Base-by-base conservation (phyloP, 1,140 invertebrate species). In the Diplogasteroides magnus region DNA sequence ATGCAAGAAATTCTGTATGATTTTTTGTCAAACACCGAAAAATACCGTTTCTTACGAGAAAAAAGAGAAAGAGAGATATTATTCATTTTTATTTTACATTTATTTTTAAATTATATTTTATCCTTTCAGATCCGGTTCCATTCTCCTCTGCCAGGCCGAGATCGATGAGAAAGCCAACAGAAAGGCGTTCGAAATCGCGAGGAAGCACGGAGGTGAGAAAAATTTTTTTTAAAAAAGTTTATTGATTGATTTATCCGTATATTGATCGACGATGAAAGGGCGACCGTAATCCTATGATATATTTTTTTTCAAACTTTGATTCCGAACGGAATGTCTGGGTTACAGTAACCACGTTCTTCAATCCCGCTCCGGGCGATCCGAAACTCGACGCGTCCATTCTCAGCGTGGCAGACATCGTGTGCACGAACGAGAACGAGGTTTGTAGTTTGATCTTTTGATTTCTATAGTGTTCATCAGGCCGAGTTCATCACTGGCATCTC, bases 61-160 rank as follows among this genome's bases (percentile, higher is more conserved):
- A n/a, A n/a, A n/a, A n/a, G n/a, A n/a, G n/a, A n/a, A n/a, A n/a
- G n/a, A n/a, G n/a, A n/a, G n/a, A n/a, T n/a, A n/a, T n/a, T n/a
- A n/a, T n/a, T n/a, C n/a, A n/a, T n/a, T n/a, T n/a, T n/a, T n/a
- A n/a, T n/a, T n/a, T n/a, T n/a, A n/a, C n/a, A n/a, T n/a, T n/a
- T n/a, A n/a, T n/a, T n/a, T n/a, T n/a, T n/a, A n/a, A n/a, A n/a
- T n/a, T n/a, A n/a, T n/a, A n/a, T n/a, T n/a, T n/a, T 0, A 61
- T 11, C 31, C 31, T 0, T 90, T 95, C 71, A 83, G 83, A 74
- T 81, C 83, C 27, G 88, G 90, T 28, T 86, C 87, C 79, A 87
- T 95, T 68, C 78, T 97, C 31, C 84, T 97, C 1, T 90, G 90
- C 74, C 93, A 97, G 84, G 87, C 94, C 75, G 95, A 97, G 86